Base-by-base conservation (phyloP, 92 coral and sea anemone genomes). In the Desmophyllum pertusum region DNA sequence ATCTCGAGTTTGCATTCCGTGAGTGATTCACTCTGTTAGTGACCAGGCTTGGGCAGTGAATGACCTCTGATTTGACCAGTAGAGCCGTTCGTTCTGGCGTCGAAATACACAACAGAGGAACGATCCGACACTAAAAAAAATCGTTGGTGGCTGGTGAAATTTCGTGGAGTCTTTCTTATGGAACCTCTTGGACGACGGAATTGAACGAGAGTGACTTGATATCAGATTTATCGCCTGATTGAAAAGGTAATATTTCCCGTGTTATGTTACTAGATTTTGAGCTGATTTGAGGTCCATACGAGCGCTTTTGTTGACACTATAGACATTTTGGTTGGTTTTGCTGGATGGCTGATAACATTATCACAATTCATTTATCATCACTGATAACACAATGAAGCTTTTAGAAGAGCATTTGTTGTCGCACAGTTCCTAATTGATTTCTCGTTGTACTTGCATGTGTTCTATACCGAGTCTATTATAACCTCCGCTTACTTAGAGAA, bases 331-430 rank as follows among this genome's bases (percentile, higher is more conserved):
- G 76, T 68, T 71, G 72, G 79, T 40, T 82, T n/a, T 79, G 86
- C 71, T 14, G 35, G 86, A 43, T 37, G 70, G 86, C 86, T 70
- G 86, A 82, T 82, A 82, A 57, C 86, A 82, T 82, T 80, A 82
- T 55, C 79, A 73, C 9, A 31, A 38, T 52, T 39, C 55, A 52
- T 82, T 82, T 82, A 82, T 82, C 86, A 82, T 82, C 86, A 19
- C 59, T 21, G 86, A 82, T 82, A 82, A 82, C 79, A 82, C 79
- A 71, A 31, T 61, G 77, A 73, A 18, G 79, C 86, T 82, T 57
- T 82, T 72, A 82, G 71, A 23, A 11, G 46, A 53, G 36, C 42
- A 17, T 82, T 62, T 82, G 70, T 71, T 73, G 72, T 82, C 86
- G 36, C 79, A 43, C 29, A 2, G 9, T 41, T 67, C 43, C 43